Base-by-base conservation (phyloP, 2,113 vertebrate genomes). In the Pelmatolapia mariae region DNA sequence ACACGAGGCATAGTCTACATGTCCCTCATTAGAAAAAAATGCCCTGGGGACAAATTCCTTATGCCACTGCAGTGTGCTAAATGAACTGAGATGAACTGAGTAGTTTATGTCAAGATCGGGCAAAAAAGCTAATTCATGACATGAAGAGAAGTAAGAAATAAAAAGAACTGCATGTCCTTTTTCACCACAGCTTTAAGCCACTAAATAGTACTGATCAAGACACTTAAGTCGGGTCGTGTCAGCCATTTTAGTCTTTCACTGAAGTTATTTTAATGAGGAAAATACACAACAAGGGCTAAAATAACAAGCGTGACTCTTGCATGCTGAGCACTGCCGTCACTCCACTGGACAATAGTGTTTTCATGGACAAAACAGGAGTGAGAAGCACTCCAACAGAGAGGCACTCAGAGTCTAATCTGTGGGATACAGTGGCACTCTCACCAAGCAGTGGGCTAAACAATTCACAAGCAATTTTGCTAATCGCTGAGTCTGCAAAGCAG, bases 331-430 rank as follows among this genome's bases (percentile, higher is more conserved):
- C 59, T 43, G 82, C 56, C 43, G 59, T 89, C 86, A 73, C 85
- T 59, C 47, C 8, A 4, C 71, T 24, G 83, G 90, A 94, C 92
- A 94, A 95, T 80, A 43, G 78, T 43, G 78, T 87, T 68, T 86
- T 93, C 87, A 91, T 81, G 79, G 84, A 24, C 82, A 81, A 73
- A 66, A 68, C 45, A 86, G 83, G 82, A 80, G 86, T 88, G 83
- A 78, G 88, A 76, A 76, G 53, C 84, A 66, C 87, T 94, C 83
- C 31, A 87, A 92, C 87, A 90, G 91, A 93, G 92, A 88, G 88
- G 1, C 92, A 81, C 86, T 92, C 91, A 63, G 24, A 57, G 89
- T 2, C 83, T 80, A 68, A 89, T 90, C 91, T 86, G 85, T 83
- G 71, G 68, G 78, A 63, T 52, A 40, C 11, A 18, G 59, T 63